Base-by-base conservation (phyloP, 2,888 invertebrate genomes). In the Yponomeuta cagnagella region DNA sequence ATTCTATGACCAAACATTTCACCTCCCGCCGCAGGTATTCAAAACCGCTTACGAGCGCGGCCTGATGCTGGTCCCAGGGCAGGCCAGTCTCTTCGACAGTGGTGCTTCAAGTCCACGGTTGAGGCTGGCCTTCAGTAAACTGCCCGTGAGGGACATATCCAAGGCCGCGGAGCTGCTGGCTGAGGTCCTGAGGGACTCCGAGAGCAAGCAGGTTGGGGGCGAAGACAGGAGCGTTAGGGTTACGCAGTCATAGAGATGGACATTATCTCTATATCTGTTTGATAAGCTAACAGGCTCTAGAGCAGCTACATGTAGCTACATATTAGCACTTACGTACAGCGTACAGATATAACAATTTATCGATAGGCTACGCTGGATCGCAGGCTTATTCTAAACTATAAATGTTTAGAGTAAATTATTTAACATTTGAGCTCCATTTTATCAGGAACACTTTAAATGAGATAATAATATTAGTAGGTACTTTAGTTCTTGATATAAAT, bases 1-100 rank as follows among this genome's bases (percentile, higher is more conserved):
- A 23, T 23, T 23, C 23, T 23, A 23, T 23, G 23, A 23, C 23
- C 23, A 23, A 0, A 23, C 23, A 23, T 33, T 33, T 33, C 33
- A 58, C 15, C 52, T 58, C 12, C 52, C 5, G 52, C 76, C 76
- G 0, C 78, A 90, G 90, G 89, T 89, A 12, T 89, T 90, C 74
- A 78, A 85, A 70, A 93, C 95, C 70, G 96, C 96, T 0, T 82
- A 95, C 33, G 89, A 93, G 71, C 94, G 95, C 72, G 94, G 95
- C 10, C 93, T 96, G 1, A 93, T 95, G 79, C 86, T 96, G 74
- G 93, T 95, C 0, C 97, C 97, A 0, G 97, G 97, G 0, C 95
- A 95, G 73, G 95, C 95, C 0, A 97, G 96, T 82, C 93, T 93
- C 83, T 93, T 93, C 70, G 94, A 96, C 82, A 89, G 92, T 0